Evolutionary conservation across 1,140 invertebrate species (phyloP).

Genomic region (Cotesia vestalis): DNA sequence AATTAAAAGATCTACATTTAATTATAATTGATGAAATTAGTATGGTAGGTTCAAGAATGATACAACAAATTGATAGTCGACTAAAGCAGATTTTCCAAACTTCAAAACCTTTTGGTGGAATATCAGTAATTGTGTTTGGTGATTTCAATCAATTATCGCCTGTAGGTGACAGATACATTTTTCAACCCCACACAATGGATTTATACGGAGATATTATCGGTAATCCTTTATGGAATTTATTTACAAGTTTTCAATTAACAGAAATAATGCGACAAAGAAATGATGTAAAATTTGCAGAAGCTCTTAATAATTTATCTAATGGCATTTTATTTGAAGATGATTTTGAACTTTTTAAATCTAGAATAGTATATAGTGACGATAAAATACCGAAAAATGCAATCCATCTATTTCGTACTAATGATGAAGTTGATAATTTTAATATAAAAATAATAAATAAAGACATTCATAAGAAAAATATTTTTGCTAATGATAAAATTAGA

Average conservation of each 20-base stretch:
- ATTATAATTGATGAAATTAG: constrained; percentile 58
- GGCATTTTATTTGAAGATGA: constrained; percentile 31
- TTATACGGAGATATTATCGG: constrained; percentile 18
- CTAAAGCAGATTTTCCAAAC: constrained; percentile 49
- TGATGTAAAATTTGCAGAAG: constrained; percentile 40
- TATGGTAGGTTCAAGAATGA: constrained; percentile 46
- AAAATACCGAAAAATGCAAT: constrained; percentile 32
- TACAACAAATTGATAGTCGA: constrained; percentile 45
- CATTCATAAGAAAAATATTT: background rate
- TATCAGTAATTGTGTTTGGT: constrained; percentile 45
- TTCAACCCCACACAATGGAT: constrained; percentile 5
- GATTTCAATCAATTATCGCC: constrained; percentile 47
- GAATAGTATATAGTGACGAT: constrained; percentile 15
- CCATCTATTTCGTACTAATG: background rate
- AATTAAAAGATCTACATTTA: constrained; percentile 45
- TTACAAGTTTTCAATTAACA: constrained; percentile 44
- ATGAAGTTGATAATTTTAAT: constrained; percentile 26
- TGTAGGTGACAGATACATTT: constrained; percentile 16
- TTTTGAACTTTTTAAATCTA: constrained; percentile 31
- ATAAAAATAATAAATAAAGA: constrained; percentile 32
- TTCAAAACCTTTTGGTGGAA: constrained; percentile 41
- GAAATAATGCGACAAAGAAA: constrained; percentile 48
- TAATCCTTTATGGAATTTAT: constrained; percentile 39
- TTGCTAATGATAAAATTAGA: background rate
- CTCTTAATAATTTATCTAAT: constrained; percentile 41